A percentile compares a stretch with the other conserved stretches of the same genome.
Evolutionary conservation across 2,888 invertebrate species (phyloP).

Genomic region (Galerucella calmariensis): DNA sequence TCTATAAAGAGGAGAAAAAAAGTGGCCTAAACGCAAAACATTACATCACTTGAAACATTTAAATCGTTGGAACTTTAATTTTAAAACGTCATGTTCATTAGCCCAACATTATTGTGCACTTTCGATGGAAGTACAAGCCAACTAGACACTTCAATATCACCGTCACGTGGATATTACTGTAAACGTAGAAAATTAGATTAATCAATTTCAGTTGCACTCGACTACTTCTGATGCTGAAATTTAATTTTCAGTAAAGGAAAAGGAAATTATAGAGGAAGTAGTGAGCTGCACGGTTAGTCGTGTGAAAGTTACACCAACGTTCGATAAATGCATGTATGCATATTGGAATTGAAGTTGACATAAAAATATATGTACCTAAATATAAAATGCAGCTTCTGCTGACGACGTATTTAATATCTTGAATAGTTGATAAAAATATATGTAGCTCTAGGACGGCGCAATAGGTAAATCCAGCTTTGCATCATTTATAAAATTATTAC

Average conservation of each 20-base stretch:
- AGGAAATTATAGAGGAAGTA: constrained; percentile 10
- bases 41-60: no score
- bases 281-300: neutral
- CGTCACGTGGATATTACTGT: constrained; percentile 36
- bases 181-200: constrained; percentile 38
- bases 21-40: no score
- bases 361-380: neutral
- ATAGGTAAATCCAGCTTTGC: no score
- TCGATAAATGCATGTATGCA: neutral
- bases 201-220: constrained; percentile 37
- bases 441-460: no score
- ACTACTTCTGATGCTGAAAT: constrained; percentile 24
- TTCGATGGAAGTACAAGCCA: constrained; percentile 11
- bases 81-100: constrained; percentile 34
- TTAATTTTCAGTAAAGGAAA: constrained; percentile 23
- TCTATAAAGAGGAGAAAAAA: no score
- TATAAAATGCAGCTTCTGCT: neutral
- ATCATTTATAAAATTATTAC: no score
- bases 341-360: neutral
- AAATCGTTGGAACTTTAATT: constrained; percentile 31
- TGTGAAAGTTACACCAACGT: neutral
- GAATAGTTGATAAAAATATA: neutral
- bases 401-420: neutral
- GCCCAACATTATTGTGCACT: neutral
- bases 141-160: constrained; percentile 31